Evolutionary conservation across 2,797 vertebrate genomes (phyloP).

Genomic region (Falco rusticolus): DNA sequence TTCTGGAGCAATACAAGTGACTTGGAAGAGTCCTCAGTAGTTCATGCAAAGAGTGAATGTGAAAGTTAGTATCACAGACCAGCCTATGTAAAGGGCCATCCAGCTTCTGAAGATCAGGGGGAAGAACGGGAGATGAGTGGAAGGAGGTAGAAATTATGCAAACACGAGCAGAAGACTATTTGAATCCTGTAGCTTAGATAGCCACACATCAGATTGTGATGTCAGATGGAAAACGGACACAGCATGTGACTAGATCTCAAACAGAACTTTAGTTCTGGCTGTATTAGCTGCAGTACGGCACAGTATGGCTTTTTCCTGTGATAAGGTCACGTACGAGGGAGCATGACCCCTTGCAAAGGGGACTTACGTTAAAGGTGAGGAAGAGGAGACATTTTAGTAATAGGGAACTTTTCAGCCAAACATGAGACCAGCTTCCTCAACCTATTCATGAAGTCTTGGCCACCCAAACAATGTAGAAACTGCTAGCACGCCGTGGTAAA

Average conservation of each 20-base stretch:
- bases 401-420: not conserved
- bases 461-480: not conserved
- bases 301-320: not conserved
- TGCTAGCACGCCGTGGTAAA: not conserved
- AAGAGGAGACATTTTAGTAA: not conserved
- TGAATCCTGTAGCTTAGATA: not conserved
- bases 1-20: not conserved
- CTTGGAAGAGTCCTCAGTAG: not conserved
- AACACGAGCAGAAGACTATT: not conserved
- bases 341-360: not conserved
- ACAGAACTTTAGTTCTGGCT: not conserved
- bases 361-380: not conserved
- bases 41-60: not conserved
- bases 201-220: not conserved
- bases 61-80: not conserved
- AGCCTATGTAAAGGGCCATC: not conserved
- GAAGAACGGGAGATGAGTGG: not conserved
- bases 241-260: not conserved
- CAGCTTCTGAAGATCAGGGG: not conserved
- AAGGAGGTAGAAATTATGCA: not conserved
- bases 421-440: not conserved
- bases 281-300: not conserved
- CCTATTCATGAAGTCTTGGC: not conserved
- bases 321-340: accelerated
- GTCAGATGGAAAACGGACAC: not conserved